A percentile compares a stretch with the other conserved stretches of the same genome.
phyloP scores from a whole-genome alignment of 2,113 vertebrate species.

The Actenoides hombroni region DNA sequence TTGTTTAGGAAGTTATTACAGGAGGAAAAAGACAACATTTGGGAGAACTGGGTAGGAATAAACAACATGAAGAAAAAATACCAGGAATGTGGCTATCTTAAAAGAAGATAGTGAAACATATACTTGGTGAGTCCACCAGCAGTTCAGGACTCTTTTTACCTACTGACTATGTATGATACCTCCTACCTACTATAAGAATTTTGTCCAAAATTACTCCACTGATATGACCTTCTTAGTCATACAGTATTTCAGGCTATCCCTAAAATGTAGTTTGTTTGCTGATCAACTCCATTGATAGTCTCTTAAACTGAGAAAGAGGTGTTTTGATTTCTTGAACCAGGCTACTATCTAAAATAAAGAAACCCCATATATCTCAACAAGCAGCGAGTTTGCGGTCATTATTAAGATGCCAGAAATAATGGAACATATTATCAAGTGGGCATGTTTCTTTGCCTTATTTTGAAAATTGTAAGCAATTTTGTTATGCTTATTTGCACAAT shows the following conservation, averaged over 20 bases:
- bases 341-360: neutral
- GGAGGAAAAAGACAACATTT: neutral
- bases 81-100: rapidly evolving
- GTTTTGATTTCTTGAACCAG: neutral
- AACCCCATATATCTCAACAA: neutral
- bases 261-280: neutral
- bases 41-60: neutral
- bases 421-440: neutral
- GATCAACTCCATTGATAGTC: neutral
- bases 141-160: neutral
- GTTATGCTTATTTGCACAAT: neutral
- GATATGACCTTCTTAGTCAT: neutral
- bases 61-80: rapidly evolving
- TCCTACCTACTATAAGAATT: neutral
- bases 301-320: neutral
- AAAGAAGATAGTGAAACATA: neutral
- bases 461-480: neutral
- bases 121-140: neutral
- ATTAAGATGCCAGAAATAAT: neutral
- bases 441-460: neutral
- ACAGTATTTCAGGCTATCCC: neutral
- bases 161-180: neutral
- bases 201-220: neutral
- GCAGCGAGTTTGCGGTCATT: neutral
- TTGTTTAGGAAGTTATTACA: neutral